Evolutionary conservation across 2,888 invertebrate genomes (phyloP), one percentile per base, ranked within the genome.

Genomic region (Teleogryllus oceanicus): DNA sequence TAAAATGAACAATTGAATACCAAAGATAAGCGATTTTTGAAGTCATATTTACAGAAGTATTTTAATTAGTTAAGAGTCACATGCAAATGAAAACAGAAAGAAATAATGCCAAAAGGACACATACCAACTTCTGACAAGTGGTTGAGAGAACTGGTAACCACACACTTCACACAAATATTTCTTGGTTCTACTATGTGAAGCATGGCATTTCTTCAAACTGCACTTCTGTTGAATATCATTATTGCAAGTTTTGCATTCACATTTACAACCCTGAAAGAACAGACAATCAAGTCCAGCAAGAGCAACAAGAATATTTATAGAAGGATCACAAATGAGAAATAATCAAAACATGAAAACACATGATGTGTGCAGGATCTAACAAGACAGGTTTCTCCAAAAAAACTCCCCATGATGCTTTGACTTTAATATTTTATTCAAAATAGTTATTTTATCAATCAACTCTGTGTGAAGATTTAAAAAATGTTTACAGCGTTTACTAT

Each of bases 161-260:
- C 86, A 86, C 50, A 84, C 82, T 18, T 81, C 79, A 81, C 84
- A 84, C n/a, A 78, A 77, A 62, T 81, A 82, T 74, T 82, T 82
- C 81, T 85, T 85, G 8, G 84, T 84, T 11, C 84, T 84, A 5
- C 84, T 83, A 81, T 86, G 86, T 50, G 85, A 84, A 51, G 85
- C 80, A 79, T 85, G 82, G 79, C 86, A 86, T 13, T 86, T 84
- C 78, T 85, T 86, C 24, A 87, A 82, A 81, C 85, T 86, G 83
- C 85, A 86, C 80, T 84, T 85, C 13, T 85, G 83, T 13, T 85
- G 85, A 83, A 87, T 86, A 49, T 83, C 84, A 80, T 85, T 85
- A 5, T 84, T 83, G 83, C 86, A 87, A 78, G 85, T 84, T 4
- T 84, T 84, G 83, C 87, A 82, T 49, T 80, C 77, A 74, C 80